Conservation (phyloP, 1,140 invertebrate species). For the Sarcophaga peregrina region DNA sequence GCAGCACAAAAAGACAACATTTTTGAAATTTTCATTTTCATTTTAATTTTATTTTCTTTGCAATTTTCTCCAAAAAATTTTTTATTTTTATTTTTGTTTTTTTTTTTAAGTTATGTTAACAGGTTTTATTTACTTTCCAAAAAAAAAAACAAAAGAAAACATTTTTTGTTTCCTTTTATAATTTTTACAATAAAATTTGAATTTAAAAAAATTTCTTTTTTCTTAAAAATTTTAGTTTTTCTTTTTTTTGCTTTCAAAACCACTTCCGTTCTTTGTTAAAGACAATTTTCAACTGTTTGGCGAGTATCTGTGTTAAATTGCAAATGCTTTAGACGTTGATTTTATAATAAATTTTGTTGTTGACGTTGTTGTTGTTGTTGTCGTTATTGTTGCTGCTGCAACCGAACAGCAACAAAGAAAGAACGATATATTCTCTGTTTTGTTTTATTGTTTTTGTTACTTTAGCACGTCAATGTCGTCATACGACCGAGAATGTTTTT, state of each 20-base stretch:
- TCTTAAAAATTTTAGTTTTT: background rate
- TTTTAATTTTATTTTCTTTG: background rate
- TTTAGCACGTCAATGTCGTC: slow-evolving; percentile 2
- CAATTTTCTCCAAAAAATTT: background rate
- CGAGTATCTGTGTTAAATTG: background rate
- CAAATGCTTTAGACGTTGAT: background rate
- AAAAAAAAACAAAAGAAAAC: too few species aligned
- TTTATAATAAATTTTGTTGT: background rate
- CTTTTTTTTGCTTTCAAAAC: background rate
- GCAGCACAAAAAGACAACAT: slow-evolving; percentile 1
- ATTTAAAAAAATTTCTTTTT: too few species aligned
- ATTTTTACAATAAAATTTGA: background rate
- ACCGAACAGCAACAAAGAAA: background rate
- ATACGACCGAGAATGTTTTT: background rate
- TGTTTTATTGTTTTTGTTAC: background rate
- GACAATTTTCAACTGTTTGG: slow-evolving; percentile 21
- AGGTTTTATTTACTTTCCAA: background rate
- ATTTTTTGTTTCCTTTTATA: background rate
- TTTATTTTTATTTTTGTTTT: too few species aligned
- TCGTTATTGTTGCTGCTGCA: background rate
- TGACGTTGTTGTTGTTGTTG: background rate
- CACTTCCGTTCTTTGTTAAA: slow-evolving; percentile 6
- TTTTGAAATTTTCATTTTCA: background rate
- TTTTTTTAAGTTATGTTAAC: background rate
- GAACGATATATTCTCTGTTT: too few species aligned